Evolutionary conservation across 2,888 invertebrate genomes (phyloP).

Genomic region (Biston betularia): DNA sequence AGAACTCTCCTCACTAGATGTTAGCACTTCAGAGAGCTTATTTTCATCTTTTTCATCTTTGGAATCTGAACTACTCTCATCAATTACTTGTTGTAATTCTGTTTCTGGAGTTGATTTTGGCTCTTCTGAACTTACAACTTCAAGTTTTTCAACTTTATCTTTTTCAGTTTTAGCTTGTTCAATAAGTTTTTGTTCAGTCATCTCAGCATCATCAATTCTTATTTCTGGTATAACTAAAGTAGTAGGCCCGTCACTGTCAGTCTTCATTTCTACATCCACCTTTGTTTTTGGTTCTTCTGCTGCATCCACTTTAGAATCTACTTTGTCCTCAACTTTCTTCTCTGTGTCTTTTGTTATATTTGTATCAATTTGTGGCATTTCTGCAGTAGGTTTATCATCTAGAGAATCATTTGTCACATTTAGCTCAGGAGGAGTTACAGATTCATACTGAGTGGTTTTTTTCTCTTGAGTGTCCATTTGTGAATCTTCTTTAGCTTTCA

Average conservation of each 20-base stretch:
- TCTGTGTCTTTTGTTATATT: slow-evolving; percentile 45
- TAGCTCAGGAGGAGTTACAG: slow-evolving; percentile 68
- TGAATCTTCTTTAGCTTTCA: slow-evolving; percentile 80
- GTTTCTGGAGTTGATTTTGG: slow-evolving; percentile 49
- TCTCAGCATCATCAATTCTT: slow-evolving; percentile 77
- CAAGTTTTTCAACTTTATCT: slow-evolving; percentile 46
- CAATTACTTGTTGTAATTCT: slow-evolving; percentile 56
- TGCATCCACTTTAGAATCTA: slow-evolving; percentile 27
- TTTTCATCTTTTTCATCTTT: slow-evolving; percentile 69
- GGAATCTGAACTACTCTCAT: slow-evolving; percentile 76
- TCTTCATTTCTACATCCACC: slow-evolving; percentile 65
- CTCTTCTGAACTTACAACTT: slow-evolving; percentile 43
- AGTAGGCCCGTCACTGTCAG: slow-evolving; percentile 50
- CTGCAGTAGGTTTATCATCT: slow-evolving; percentile 51
- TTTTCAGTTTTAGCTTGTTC: slow-evolving; percentile 59
- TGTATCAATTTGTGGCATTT: slow-evolving; percentile 41
- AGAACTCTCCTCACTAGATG: slow-evolving; percentile 80
- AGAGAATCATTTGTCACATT: slow-evolving; percentile 61
- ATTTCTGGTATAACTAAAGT: slow-evolving; percentile 74
- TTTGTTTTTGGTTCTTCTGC: slow-evolving; percentile 58
- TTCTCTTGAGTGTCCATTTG: slow-evolving; percentile 68
- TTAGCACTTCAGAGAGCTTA: slow-evolving; percentile 71
- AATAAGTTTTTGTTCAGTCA: slow-evolving; percentile 72
- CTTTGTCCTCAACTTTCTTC: slow-evolving; percentile 50
- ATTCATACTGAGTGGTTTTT: slow-evolving; percentile 63